Base-by-base conservation (phyloP, 2,888 invertebrate genomes). In the Gibbula magus region DNA sequence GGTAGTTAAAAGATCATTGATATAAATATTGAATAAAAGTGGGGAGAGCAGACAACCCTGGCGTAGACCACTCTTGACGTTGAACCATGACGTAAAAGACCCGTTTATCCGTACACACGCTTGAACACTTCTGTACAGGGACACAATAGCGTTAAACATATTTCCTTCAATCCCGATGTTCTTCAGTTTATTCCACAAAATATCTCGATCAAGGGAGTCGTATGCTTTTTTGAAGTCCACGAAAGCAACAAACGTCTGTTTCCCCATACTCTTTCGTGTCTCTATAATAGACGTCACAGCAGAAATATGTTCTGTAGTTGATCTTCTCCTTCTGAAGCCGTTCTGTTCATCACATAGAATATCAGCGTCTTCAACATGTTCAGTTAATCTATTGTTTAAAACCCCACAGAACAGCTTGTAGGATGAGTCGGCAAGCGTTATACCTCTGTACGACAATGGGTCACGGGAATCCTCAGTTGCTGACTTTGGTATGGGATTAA, bases 31-130 rank as follows among this genome's bases (percentile, higher is more conserved):
- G 51, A 78, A 78, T 8, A 80, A 39, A 0, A 77, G 25, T 0
- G 80, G 80, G 16, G 80, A 81, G 25, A 81, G 51, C 5, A 66
- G 20, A 52, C 77, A 81, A 8, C 80, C 78, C 45, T 81, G 78
- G 22, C 66, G 32, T 54, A 81, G 35, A 25, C 80, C 78, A 32
- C 75, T 16, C 7, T 54, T 32, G 8, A 78, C 80, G 29, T 75
- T 20, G 35, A 81, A 81, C 67, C 78, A 78, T 18, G 77, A 45
- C 4, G 66, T 75, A 7, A 10, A 22, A 3, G 25, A n/a, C 22
- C 56, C 74, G 35, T 80, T 74, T 32, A 74, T 8, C 32, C 77
- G 1, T 0, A 54, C 32, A 80, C 76, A 77, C 7, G 22, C 76
- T 8, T 18, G 16, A 5, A 80, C 74, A n/a, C 35, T 29, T 22